Conservation (phyloP, 1,140 invertebrate genomes). For the Leucophenga varia region DNA sequence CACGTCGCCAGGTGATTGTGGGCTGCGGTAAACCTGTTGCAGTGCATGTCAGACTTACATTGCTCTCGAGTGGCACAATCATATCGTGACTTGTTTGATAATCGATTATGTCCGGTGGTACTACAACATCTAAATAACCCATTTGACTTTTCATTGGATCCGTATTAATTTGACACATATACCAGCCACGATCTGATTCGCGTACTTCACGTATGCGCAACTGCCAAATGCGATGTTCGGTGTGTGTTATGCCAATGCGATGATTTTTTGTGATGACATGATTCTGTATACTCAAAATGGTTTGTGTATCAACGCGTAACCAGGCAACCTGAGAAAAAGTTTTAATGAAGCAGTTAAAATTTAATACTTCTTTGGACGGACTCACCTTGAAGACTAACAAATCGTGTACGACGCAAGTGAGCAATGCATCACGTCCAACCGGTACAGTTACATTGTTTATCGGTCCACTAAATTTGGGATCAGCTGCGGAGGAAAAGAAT, state of each 20-base stretch:
- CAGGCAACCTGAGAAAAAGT: constrained; percentile 85
- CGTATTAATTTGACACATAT: constrained; percentile 88
- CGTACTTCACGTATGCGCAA: constrained; percentile 79
- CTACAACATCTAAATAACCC: constrained; percentile 85
- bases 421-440: constrained; percentile 73
- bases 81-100: constrained; percentile 74
- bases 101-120: constrained; percentile 75
- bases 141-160: constrained; percentile 88
- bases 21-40: constrained; percentile 71
- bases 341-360: no score
- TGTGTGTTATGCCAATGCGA: constrained; percentile 78
- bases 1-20: constrained; percentile 68
- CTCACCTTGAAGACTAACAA: constrained; percentile 73
- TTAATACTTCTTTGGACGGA: no score
- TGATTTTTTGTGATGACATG: constrained; percentile 89
- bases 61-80: constrained; percentile 71
- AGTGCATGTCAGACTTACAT: constrained; percentile 72
- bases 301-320: constrained; percentile 86
- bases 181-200: constrained; percentile 75
- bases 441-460: constrained; percentile 78
- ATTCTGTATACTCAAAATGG: constrained; percentile 84
- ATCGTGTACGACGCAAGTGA: constrained; percentile 79
- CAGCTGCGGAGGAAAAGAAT: constrained; percentile 36
- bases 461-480: constrained; percentile 76
- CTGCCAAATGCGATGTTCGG: constrained; percentile 79